Percentiles rank a stretch among this genome's conserved stretches.
These are phyloP conservation scores for Pithys albifrons DNA, from an alignment of 2,113 vertebrate genomes.

Conservation along the genomic window DNA sequence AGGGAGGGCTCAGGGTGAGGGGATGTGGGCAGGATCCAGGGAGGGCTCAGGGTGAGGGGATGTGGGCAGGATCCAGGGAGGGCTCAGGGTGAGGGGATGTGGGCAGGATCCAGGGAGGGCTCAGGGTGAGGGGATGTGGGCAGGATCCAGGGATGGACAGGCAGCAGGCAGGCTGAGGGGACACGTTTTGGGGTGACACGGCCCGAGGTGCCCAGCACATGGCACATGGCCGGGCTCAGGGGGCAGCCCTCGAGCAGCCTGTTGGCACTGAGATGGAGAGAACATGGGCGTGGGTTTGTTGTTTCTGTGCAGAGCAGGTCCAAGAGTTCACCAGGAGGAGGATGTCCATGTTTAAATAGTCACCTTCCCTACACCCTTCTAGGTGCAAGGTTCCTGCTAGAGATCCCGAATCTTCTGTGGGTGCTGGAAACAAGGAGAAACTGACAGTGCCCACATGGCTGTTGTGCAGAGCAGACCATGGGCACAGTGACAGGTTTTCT, in stretches of 20 bases:
- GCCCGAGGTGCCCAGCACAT: not conserved
- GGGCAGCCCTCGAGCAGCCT: not conserved
- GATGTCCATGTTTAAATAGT: not conserved
- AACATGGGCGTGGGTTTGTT: rapidly evolving
- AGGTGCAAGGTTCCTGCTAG: not conserved
- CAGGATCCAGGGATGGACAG: not conserved
- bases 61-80: not conserved
- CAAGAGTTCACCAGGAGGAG: not conserved
- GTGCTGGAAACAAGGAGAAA: not conserved
- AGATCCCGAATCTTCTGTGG: not conserved
- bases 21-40: too few species aligned
- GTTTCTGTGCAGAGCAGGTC: rapidly evolving
- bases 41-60: not conserved
- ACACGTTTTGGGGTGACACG: not conserved
- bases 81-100: not conserved
- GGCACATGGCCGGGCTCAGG: not conserved
- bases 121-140: not conserved
- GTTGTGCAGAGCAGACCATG: not conserved
- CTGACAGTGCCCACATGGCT: not conserved
- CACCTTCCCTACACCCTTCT: rapidly evolving
- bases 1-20: not conserved
- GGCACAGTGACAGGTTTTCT: not conserved
- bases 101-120: not conserved
- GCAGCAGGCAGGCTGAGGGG: not conserved
- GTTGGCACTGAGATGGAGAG: not conserved